Evolutionary conservation across 1,140 invertebrate species (phyloP).

Genomic region (Micrasema minimum): DNA sequence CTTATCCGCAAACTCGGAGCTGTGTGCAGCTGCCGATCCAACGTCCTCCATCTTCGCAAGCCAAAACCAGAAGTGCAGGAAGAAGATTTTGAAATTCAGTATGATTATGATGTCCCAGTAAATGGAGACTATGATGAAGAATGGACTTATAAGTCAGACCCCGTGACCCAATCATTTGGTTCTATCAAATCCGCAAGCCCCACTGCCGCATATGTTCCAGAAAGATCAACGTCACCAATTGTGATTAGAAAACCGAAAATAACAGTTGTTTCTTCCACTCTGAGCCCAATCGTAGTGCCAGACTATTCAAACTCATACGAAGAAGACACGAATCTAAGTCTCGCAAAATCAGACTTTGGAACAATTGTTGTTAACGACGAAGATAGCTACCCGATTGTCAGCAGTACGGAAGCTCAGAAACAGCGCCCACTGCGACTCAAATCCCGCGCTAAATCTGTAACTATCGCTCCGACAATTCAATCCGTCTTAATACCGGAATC

Average conservation of each 20-base stretch:
- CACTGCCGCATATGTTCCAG: conserved; percentile 28
- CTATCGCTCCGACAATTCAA: conserved; percentile 63
- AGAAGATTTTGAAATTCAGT: conserved; percentile 57
- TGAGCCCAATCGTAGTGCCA: conserved; percentile 66
- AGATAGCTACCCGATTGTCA: conserved; percentile 35
- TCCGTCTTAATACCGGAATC: conserved; percentile 58
- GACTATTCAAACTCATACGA: conserved; percentile 64
- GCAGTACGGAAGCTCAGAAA: conserved; percentile 9
- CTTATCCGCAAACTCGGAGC: conserved; percentile 76
- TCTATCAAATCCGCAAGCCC: conserved; percentile 55
- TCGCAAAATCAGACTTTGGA: conserved; percentile 41
- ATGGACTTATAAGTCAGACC: conserved; percentile 54
- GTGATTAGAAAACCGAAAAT: conserved; percentile 54
- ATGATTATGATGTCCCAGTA: conserved; percentile 54
- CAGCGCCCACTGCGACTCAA: conserved; percentile 55
- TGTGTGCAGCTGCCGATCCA: conserved; percentile 78
- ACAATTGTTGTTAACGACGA: conserved; percentile 47
- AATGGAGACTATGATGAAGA: conserved; percentile 59
- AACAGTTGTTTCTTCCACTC: conserved; percentile 59
- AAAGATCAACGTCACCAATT: conserved; percentile 54
- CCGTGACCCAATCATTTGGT: conserved; percentile 43
- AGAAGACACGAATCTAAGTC: conserved; percentile 56
- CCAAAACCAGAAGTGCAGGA: conserved; percentile 57
- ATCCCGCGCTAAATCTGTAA: conserved; percentile 60
- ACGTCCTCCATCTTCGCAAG: conserved; percentile 68